These are phyloP conservation scores for Bombus soroeensis DNA, from an alignment of 1,140 invertebrate species.

Conservation along the genomic window DNA sequence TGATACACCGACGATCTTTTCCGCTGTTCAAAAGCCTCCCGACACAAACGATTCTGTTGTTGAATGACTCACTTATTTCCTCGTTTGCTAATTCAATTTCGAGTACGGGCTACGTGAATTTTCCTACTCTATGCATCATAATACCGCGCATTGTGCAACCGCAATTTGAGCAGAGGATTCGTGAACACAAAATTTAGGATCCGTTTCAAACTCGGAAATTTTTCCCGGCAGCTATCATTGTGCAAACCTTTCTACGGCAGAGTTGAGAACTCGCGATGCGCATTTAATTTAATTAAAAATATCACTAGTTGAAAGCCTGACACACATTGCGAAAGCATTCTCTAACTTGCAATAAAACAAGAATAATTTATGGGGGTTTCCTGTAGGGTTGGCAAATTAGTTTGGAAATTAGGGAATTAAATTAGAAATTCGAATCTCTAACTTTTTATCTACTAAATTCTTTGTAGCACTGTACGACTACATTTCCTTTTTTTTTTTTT, in stretches of 20 bases:
- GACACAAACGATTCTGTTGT: no score
- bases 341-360: background rate
- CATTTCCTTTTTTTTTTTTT: no score
- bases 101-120: background rate
- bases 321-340: background rate
- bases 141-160: background rate
- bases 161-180: background rate
- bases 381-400: no score
- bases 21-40: background rate
- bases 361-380: background rate
- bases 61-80: background rate
- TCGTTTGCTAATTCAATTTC: constrained; percentile 21
- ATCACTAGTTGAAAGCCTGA: background rate
- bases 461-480: background rate
- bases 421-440: background rate
- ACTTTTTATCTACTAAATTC: background rate
- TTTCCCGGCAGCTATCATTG: background rate
- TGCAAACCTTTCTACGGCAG: background rate
- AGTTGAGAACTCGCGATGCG: background rate
- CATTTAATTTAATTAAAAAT: constrained; percentile 14
- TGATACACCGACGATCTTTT: background rate
- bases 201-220: background rate
- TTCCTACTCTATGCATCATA: background rate
- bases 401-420: background rate
- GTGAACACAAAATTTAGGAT: background rate